phyloP scores from a whole-genome alignment of 2,888 invertebrate species.

The Leptura quadrifasciata region DNA sequence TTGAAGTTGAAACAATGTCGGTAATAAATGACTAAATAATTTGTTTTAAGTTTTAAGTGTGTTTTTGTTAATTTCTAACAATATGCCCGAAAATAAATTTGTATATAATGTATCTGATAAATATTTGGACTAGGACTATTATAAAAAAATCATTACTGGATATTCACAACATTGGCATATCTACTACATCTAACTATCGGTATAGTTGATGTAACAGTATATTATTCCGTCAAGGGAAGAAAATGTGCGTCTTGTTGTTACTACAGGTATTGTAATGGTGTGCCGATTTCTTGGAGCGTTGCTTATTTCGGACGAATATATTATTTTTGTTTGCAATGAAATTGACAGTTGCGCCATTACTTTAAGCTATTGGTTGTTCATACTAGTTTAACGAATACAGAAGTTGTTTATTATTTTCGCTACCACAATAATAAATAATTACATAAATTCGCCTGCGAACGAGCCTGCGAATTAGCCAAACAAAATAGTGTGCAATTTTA shows the following conservation, averaged over 20 bases:
- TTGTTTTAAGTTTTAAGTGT: not conserved
- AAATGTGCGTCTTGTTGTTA: not conserved
- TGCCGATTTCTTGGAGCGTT: too few relatives aligned
- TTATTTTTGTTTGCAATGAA: too few relatives aligned
- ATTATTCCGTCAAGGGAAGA: not conserved
- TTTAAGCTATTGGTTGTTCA: too few relatives aligned
- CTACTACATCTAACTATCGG: not conserved
- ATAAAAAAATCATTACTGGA: not conserved
- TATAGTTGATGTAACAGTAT: not conserved
- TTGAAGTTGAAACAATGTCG: not conserved
- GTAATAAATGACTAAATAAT: not conserved
- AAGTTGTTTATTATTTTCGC: too few relatives aligned
- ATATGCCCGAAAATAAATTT: not conserved
- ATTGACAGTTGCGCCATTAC: too few relatives aligned
- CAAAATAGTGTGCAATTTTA: too few relatives aligned
- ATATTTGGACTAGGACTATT: not conserved
- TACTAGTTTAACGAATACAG: too few relatives aligned
- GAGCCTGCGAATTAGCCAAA: too few relatives aligned
- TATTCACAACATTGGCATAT: not conserved
- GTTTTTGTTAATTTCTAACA: constrained; percentile 4
- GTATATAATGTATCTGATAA: not conserved
- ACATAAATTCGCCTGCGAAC: too few relatives aligned
- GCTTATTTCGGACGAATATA: too few relatives aligned
- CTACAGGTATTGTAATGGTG: not conserved
- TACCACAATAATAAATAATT: too few relatives aligned